Evolutionary conservation across 2,797 vertebrate genomes (phyloP).

Genomic region (Parauchenoglanis punctatus): DNA sequence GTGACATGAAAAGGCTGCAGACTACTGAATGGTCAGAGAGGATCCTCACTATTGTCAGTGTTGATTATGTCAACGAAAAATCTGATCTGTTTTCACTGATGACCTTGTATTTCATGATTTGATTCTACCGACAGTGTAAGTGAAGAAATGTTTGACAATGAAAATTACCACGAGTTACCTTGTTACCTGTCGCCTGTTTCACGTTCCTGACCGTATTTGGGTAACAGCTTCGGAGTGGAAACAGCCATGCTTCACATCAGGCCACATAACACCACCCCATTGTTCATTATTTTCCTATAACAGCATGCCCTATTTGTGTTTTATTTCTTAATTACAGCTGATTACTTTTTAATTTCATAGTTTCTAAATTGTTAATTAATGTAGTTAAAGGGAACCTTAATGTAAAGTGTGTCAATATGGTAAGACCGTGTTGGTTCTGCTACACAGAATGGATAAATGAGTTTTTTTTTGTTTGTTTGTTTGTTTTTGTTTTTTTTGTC

Average conservation of each 20-base stretch:
- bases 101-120: too few species aligned
- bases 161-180: too few species aligned
- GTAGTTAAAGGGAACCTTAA: neutral
- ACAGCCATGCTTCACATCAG: neutral
- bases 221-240: neutral
- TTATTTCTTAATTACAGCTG: neutral
- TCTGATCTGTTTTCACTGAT: too few species aligned
- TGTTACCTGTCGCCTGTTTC: too few species aligned
- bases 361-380: neutral
- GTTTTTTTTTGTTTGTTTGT: neutral
- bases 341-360: neutral
- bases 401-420: neutral
- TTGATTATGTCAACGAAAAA: too few species aligned
- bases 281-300: neutral
- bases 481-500: neutral
- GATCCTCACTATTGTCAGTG: too few species aligned
- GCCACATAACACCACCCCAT: neutral
- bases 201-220: too few species aligned
- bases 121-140: too few species aligned
- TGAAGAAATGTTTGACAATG: too few species aligned
- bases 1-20: too few species aligned
- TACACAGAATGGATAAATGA: neutral
- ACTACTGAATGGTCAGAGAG: too few species aligned
- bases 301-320: neutral
- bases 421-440: neutral